phyloP scores from a whole-genome alignment of 2,113 vertebrate species.

The Lepidothrix coronata region DNA sequence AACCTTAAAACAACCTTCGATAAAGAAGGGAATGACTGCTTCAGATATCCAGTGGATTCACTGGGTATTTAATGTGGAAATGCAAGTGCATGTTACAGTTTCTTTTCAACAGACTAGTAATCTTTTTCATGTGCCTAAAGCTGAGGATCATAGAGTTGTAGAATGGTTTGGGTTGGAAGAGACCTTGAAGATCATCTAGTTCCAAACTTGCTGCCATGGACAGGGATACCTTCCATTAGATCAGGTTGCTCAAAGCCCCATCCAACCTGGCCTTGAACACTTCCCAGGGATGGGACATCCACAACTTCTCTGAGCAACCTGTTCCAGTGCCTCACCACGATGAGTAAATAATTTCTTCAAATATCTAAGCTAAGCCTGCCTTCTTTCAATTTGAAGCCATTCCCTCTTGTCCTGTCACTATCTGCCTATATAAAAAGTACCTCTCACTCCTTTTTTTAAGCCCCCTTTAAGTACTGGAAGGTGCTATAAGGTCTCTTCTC shows the following conservation, averaged over 20 bases:
- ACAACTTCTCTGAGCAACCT: background rate
- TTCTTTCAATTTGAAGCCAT: background rate
- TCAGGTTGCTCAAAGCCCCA: background rate
- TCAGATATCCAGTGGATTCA: background rate
- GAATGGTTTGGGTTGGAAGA: background rate
- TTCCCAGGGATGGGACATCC: background rate
- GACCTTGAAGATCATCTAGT: background rate
- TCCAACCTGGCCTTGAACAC: background rate
- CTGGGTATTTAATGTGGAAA: background rate
- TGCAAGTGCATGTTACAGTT: background rate
- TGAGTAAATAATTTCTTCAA: background rate
- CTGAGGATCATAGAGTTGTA: background rate
- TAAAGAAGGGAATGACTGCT: background rate
- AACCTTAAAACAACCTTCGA: background rate
- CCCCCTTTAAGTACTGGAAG: background rate
- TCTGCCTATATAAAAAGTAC: background rate
- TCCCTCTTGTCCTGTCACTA: background rate
- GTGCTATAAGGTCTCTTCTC: background rate
- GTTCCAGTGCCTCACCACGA: background rate
- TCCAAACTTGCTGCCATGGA: background rate
- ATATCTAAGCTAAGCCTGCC: background rate
- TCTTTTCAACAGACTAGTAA: background rate
- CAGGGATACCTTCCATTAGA: background rate
- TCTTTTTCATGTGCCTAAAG: background rate
- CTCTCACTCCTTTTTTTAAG: background rate